Percentiles rank a stretch among this genome's conserved stretches.
phyloP scores from a whole-genome alignment of 2,888 invertebrate genomes.

The Hypomecis atomaria region DNA sequence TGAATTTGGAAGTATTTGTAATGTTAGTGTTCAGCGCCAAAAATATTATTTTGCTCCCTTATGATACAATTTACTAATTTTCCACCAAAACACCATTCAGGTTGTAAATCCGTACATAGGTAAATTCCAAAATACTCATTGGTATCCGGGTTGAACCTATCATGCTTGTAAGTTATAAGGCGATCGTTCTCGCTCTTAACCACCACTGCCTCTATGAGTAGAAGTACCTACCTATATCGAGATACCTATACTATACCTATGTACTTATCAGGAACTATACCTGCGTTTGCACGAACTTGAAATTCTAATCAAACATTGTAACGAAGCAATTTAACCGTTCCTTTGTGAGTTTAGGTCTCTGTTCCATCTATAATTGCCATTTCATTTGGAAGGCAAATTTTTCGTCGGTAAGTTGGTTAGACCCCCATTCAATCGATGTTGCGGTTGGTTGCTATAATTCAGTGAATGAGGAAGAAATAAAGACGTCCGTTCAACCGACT shows the following conservation, averaged over 20 bases:
- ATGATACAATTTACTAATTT: too few relatives aligned
- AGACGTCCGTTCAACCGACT: neutral
- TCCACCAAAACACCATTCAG: too few relatives aligned
- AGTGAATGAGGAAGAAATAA: conserved; percentile 3
- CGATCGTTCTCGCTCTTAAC: too few relatives aligned
- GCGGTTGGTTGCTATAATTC: neutral
- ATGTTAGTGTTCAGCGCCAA: too few relatives aligned
- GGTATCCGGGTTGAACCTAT: too few relatives aligned
- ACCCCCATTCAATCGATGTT: conserved; percentile 8
- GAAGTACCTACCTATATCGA: neutral
- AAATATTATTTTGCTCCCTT: too few relatives aligned
- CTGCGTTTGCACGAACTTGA: conserved; percentile 30
- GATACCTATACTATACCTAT: too few relatives aligned
- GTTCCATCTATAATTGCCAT: conserved; percentile 35
- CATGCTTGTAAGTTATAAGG: too few relatives aligned
- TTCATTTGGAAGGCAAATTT: conserved; percentile 35
- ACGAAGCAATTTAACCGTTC: conserved; percentile 42
- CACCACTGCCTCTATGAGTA: too few relatives aligned
- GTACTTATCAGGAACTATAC: conserved; percentile 27
- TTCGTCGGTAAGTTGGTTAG: conserved; percentile 25
- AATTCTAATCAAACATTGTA: conserved; percentile 44
- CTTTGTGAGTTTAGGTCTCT: conserved; percentile 38
- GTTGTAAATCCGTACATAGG: too few relatives aligned
- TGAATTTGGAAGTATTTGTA: too few relatives aligned
- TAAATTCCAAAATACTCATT: too few relatives aligned